These are phyloP conservation scores for Cheilosia scutellata DNA, from an alignment of 2,888 invertebrate genomes.

Conservation along the genomic window DNA sequence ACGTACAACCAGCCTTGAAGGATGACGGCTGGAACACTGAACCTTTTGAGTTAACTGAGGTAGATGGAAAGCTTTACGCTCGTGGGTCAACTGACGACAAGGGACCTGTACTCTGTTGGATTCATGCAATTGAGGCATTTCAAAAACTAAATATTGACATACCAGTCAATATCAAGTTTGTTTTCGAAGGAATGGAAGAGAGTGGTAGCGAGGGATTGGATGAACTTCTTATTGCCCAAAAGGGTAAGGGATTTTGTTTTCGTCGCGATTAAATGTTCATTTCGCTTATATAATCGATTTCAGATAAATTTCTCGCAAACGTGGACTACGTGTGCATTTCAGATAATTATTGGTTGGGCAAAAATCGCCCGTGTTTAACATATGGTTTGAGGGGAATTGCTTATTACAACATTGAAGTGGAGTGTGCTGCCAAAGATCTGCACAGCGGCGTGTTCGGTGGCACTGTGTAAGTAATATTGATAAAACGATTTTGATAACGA, in stretches of 20 bases:
- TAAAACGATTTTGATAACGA: background rate
- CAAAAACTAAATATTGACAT: slow-evolving; percentile 88
- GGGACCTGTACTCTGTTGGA: slow-evolving; percentile 97
- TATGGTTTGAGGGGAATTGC: slow-evolving; percentile 97
- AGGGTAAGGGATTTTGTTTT: slow-evolving; percentile 79
- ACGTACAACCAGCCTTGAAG: slow-evolving; percentile 97
- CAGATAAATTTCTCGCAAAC: slow-evolving; percentile 89
- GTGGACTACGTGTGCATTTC: slow-evolving; percentile 98
- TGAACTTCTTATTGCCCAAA: slow-evolving; percentile 89
- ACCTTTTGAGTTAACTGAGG: slow-evolving; percentile 95
- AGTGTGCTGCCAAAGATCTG: slow-evolving; percentile 95
- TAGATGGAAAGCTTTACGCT: slow-evolving; percentile 94
- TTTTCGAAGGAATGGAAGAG: slow-evolving; percentile 99
- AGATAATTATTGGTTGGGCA: slow-evolving; percentile 99
- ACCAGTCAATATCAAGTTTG: slow-evolving; percentile 93
- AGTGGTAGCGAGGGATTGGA: slow-evolving; percentile 98
- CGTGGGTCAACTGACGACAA: slow-evolving; percentile 98
- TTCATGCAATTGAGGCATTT: slow-evolving; percentile 96
- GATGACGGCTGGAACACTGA: slow-evolving; percentile 98
- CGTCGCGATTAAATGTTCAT: background rate
- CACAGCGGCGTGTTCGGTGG: slow-evolving; percentile 99
- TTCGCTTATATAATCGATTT: background rate
- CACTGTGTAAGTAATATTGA: slow-evolving; percentile 88
- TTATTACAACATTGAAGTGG: slow-evolving; percentile 95
- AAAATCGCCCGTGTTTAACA: slow-evolving; percentile 97